These are phyloP conservation scores for Argynnis bischoffii DNA, from an alignment of 2,888 invertebrate species.

Conservation along the genomic window DNA sequence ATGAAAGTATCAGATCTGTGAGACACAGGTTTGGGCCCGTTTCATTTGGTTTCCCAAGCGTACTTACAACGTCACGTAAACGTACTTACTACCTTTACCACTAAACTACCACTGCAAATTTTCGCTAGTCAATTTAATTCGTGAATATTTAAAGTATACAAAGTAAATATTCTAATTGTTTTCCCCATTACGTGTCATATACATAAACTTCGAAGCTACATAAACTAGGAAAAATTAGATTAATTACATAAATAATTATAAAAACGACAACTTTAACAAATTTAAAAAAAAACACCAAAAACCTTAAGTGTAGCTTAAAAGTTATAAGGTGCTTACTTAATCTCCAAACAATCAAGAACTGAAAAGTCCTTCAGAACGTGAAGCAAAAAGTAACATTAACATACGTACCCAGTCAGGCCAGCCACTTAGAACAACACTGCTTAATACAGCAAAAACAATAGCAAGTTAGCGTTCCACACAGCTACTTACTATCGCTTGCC, in stretches of 20 bases:
- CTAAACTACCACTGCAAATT: too few relatives aligned
- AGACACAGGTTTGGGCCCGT: too few relatives aligned
- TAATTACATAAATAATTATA: not conserved
- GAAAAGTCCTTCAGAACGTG: conserved; percentile 35
- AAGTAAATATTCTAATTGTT: not conserved
- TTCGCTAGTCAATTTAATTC: too few relatives aligned
- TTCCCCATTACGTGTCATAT: not conserved
- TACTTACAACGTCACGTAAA: too few relatives aligned
- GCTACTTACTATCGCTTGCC: conserved; percentile 47
- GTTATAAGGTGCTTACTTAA: conserved; percentile 29
- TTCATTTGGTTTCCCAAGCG: too few relatives aligned
- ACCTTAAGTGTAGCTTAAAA: conserved; percentile 24
- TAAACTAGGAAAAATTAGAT: not conserved
- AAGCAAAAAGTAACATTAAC: conserved; percentile 42
- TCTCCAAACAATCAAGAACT: conserved; percentile 37
- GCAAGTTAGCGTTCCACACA: conserved; percentile 51
- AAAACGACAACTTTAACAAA: not conserved
- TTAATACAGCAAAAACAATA: conserved; percentile 70
- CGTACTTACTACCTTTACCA: too few relatives aligned
- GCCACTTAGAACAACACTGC: conserved; percentile 62
- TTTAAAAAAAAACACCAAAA: conserved; percentile 3
- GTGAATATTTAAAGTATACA: too few relatives aligned
- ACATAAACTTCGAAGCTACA: not conserved
- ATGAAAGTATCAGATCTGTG: too few relatives aligned
- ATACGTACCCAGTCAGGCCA: conserved; percentile 51